Conservation (phyloP, 2,113 vertebrate genomes). For the Anoplopoma fimbria region DNA sequence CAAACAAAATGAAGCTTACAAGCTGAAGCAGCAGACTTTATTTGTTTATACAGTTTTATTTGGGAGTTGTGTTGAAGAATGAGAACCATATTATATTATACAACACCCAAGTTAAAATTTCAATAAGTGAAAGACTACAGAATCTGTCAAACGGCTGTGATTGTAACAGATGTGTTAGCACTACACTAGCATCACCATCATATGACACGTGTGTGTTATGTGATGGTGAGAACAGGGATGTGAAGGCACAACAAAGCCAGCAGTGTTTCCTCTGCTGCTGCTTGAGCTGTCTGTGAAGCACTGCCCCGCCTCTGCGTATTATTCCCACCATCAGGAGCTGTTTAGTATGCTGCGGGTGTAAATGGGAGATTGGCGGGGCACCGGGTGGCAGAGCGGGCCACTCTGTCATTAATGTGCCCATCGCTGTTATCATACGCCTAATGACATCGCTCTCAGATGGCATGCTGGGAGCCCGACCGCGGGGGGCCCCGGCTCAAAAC, state of each 20-base stretch:
- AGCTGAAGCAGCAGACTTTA: neutral
- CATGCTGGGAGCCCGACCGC: slow-evolving; percentile 93
- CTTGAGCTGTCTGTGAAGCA: slow-evolving; percentile 31
- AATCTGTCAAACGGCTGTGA: neutral
- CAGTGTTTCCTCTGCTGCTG: slow-evolving; percentile 29
- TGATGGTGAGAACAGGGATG: neutral
- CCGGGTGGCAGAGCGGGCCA: slow-evolving; percentile 84
- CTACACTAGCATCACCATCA: neutral
- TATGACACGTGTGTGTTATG: neutral
- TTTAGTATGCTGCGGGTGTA: slow-evolving; percentile 88
- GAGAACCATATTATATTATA: neutral
- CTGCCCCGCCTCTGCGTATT: slow-evolving; percentile 25
- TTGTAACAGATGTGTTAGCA: neutral
- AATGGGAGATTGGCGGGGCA: slow-evolving; percentile 85
- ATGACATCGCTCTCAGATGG: slow-evolving; percentile 89
- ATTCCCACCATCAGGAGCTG: slow-evolving; percentile 71
- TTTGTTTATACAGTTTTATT: neutral
- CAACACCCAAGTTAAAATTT: neutral
- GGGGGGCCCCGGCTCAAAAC: slow-evolving; percentile 88
- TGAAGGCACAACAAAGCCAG: slow-evolving; percentile 26
- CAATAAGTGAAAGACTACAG: neutral
- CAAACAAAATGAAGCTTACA: neutral
- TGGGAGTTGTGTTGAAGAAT: neutral
- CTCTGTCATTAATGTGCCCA: slow-evolving; percentile 87
- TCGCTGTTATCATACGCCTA: slow-evolving; percentile 90